Base-by-base conservation (phyloP, 2,113 vertebrate genomes). In the Phrynosoma platyrhinos region DNA sequence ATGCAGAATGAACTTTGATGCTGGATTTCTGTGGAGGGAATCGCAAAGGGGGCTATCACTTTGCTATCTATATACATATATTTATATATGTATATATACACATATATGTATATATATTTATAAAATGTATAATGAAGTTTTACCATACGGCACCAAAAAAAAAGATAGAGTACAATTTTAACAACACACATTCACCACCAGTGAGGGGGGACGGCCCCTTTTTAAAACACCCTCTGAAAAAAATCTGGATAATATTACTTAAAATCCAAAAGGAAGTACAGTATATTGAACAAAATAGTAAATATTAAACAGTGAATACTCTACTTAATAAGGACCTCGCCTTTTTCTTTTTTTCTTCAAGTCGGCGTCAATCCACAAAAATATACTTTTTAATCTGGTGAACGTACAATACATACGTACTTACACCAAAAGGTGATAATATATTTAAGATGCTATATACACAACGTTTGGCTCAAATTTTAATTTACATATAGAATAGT, bases 401-500 rank as follows among this genome's bases (percentile, higher is more conserved):
- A 97, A 95, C 96, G 96, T 98, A 99, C 98, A 97, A 98, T 98
- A 98, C 98, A 96, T 97, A 96, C 96, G 97, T 98, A 98, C 98
- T 98, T 97, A 97, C 98, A 98, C 87, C 97, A 97, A 96, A 98
- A 96, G 96, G 97, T 98, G 98, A 98, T 98, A 95, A 97, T 98
- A 98, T 98, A 98, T 98, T 98, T 98, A 98, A 98, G 98, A 99
- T 96, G 96, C 97, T 99, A 98, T 99, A 96, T 99, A 99, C 98
- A 99, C 96, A 97, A 98, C 97, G 97, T 98, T 99, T 99, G 98
- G 98, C 98, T 99, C 98, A 98, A 99, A 98, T 98, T 97, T 98
- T 97, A 97, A 98, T 98, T 97, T 98, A 98, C 97, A 98, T 97
- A 98, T 96, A 98, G 97, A 98, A 97, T 97, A 97, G 93, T 96